These are phyloP conservation scores for Bombylius discolor DNA, from an alignment of 2,888 invertebrate species.

Conservation along the genomic window DNA sequence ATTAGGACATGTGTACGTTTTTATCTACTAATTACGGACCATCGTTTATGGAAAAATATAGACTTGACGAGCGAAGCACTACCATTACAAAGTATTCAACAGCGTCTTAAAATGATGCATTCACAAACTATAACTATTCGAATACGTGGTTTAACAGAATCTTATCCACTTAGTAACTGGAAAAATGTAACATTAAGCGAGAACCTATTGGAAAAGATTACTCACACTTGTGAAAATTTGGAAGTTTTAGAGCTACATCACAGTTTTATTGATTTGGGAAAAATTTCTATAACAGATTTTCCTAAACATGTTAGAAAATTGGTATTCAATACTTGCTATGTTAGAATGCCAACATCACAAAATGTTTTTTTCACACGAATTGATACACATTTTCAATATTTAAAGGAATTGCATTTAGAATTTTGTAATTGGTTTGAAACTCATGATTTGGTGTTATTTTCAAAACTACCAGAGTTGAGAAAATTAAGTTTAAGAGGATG, in stretches of 20 bases:
- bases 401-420: slow-evolving; percentile 53
- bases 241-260: slow-evolving; percentile 26
- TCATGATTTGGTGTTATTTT: slow-evolving; percentile 56
- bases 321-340: slow-evolving; percentile 31
- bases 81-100: slow-evolving; percentile 24
- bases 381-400: slow-evolving; percentile 24
- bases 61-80: slow-evolving; percentile 26
- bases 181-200: slow-evolving; percentile 21
- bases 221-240: slow-evolving; percentile 23
- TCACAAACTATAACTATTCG: slow-evolving; percentile 27
- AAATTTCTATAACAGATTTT: slow-evolving; percentile 49
- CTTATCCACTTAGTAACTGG: slow-evolving; percentile 21
- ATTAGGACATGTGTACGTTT: slow-evolving; percentile 29
- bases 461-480: slow-evolving; percentile 50
- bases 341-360: slow-evolving; percentile 22
- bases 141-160: slow-evolving; percentile 23
- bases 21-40: slow-evolving; percentile 27
- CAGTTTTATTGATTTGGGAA: slow-evolving; percentile 31
- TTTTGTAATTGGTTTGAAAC: slow-evolving; percentile 63
- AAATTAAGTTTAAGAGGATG: slow-evolving; percentile 54
- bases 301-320: slow-evolving; percentile 48
- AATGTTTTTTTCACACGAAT: slow-evolving; percentile 32
- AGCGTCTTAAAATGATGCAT: slow-evolving; percentile 25
- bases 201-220: slow-evolving; percentile 23
- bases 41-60: slow-evolving; percentile 30